A percentile compares a stretch with the other conserved stretches of the same genome.
Evolutionary conservation across 2,888 invertebrate genomes (phyloP).

Genomic region (Bombylius discolor): DNA sequence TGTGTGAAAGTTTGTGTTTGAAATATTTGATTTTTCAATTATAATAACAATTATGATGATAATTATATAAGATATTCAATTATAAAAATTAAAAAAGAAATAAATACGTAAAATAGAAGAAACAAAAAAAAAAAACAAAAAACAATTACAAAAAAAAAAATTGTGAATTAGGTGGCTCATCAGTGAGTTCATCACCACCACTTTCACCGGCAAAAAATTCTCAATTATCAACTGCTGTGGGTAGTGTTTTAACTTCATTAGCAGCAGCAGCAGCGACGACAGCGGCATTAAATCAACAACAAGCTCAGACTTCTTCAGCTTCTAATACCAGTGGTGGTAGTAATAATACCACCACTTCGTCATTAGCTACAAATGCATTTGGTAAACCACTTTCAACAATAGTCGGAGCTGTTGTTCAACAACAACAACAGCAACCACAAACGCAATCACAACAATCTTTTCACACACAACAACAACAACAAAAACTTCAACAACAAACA

Average conservation of each 20-base stretch:
- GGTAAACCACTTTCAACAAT: background rate
- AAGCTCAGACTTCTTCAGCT: background rate
- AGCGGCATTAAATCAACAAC: background rate
- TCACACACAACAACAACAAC: background rate
- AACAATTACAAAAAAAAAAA: background rate
- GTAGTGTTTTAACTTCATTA: background rate
- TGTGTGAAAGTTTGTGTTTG: too few relatives aligned
- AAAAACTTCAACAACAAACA: slow-evolving; percentile 9
- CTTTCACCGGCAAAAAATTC: slow-evolving; percentile 15
- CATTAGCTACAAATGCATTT: slow-evolving; percentile 5
- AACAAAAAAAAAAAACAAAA: background rate
- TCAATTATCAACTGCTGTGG: background rate
- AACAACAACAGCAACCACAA: slow-evolving; percentile 2
- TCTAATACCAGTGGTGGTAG: background rate
- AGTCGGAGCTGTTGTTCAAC: background rate
- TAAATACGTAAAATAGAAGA: background rate
- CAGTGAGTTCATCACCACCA: slow-evolving; percentile 13
- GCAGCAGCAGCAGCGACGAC: background rate
- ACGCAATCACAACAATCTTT: background rate
- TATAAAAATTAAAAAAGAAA: too few relatives aligned
- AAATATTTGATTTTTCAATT: too few relatives aligned
- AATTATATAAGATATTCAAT: too few relatives aligned
- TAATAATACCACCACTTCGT: too few relatives aligned
- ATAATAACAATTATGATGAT: too few relatives aligned
- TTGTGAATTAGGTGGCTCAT: slow-evolving; percentile 2